Base-by-base conservation (phyloP, 1,140 invertebrate species). In the Caenorhabditis briggsae region DNA sequence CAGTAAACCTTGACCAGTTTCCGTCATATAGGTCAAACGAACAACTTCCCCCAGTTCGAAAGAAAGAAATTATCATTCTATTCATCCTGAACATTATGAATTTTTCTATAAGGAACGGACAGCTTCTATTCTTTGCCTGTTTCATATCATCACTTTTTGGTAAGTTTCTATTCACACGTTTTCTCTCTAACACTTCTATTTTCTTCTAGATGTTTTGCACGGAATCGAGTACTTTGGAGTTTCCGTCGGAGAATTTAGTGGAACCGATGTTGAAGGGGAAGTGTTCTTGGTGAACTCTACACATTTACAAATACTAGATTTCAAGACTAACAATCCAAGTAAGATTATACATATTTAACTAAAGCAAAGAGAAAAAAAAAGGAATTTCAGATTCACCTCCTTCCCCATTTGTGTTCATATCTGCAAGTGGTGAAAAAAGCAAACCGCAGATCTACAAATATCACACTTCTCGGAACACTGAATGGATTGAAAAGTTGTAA, bases 231-330 rank as follows among this genome's bases (percentile, higher is more conserved):
- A 78, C 46, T 20, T 46, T 53, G 70, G 70, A 50, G 70, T 78
- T 50, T 78, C 70, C 1, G 16, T 78, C 8, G 70, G 70, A 12
- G 43, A 50, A n/a, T 78, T 78, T 41, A n/a, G 33, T 78, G 46
- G 20, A 33, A 9, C 11, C 23, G 46, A 23, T 53, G 70, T 78
- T 9, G 46, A 78, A 23, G 70, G 70, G 1, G 70, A 78, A 78
- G 70, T 78, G n/a, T 78, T 78, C 23, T n/a, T 78, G 25, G 70
- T 50, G 5, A 78, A 78, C 33, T 78, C 70, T 14, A 78, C 70
- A 23, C 70, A 78, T 53, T 23, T 78, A 12, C 70, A 78, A 2
- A 78, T 78, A 11, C 5, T 78, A 2, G 20, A n/a, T n/a, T 78
- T 78, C 12, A 78, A n/a, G 46, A 23, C n/a, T 23, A 53, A 12